Conservation (phyloP, 1,140 invertebrate genomes). For the Drosophila hydei region DNA sequence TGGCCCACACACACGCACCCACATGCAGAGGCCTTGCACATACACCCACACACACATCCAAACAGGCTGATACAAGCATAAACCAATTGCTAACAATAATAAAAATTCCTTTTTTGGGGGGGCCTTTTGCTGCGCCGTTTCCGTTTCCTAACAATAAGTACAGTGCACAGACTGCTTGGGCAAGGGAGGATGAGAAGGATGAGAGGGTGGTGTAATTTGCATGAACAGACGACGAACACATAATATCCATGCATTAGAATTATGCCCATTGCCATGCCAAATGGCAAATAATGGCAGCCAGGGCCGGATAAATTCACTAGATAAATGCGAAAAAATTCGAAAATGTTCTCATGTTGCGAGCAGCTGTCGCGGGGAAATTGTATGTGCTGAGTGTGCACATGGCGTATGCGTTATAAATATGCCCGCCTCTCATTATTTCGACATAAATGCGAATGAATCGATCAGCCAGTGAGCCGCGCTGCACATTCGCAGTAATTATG, state of each 20-base stretch:
- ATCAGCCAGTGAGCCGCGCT: constrained; percentile 53
- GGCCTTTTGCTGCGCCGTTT: constrained; percentile 52
- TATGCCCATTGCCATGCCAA: constrained; percentile 52
- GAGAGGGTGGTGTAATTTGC: constrained; percentile 59
- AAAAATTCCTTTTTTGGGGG: constrained; percentile 60
- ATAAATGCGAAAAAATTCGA: constrained; percentile 60
- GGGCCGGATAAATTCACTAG: constrained; percentile 50
- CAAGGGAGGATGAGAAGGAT: constrained; percentile 10
- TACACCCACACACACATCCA: constrained; percentile 25
- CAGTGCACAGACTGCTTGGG: constrained; percentile 22
- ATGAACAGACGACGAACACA: constrained; percentile 72
- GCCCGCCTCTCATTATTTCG: constrained; percentile 62
- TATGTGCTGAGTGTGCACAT: constrained; percentile 50
- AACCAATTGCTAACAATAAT: constrained; percentile 75
- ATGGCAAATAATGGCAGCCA: constrained; percentile 59
- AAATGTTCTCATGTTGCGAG: constrained; percentile 46
- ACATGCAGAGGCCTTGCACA: constrained; percentile 10
- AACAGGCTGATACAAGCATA: constrained; percentile 23
- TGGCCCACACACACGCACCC: constrained; percentile 33
- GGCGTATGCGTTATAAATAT: constrained; percentile 75
- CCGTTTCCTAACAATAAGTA: constrained; percentile 70
- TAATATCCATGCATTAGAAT: constrained; percentile 80
- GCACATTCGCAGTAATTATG: constrained; percentile 25
- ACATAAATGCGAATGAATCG: constrained; percentile 67
- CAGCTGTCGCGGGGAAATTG: not conserved